Evolutionary conservation across 64 coral and sea anemone genomes (phyloP).

Genomic region (Dendrophyllia cribrosa): DNA sequence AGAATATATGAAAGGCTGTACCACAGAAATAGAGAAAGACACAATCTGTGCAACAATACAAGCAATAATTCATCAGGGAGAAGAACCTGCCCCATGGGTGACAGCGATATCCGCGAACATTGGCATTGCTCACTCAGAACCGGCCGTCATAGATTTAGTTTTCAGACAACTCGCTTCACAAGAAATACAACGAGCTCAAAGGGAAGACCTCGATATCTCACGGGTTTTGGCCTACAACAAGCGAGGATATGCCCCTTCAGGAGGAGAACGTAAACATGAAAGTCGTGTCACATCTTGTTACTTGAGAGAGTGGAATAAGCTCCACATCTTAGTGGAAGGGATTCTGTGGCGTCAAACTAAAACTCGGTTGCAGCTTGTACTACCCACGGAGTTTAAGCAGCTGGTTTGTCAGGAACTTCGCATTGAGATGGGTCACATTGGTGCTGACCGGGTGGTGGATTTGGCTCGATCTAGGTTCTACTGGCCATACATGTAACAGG

Average conservation of each 20-base stretch:
- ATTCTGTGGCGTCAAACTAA: constrained; percentile 30
- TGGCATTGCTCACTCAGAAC: background rate
- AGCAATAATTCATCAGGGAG: constrained; percentile 12
- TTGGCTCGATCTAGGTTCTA: constrained; percentile 7
- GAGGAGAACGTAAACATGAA: constrained; percentile 20
- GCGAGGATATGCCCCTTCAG: background rate
- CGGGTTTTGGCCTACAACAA: background rate
- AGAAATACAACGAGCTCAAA: constrained; percentile 8
- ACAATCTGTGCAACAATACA: constrained; percentile 36
- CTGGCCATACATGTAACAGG: constrained; percentile 17
- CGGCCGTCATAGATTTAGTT: background rate
- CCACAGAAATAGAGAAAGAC: constrained; percentile 17
- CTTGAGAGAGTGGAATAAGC: constrained; percentile 24
- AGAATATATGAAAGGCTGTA: background rate
- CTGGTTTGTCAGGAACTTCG: constrained; percentile 38
- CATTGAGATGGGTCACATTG: constrained; percentile 15
- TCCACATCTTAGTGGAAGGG: constrained; percentile 3
- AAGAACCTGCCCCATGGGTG: constrained; percentile 8
- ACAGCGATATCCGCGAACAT: background rate
- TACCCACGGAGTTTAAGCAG: constrained; percentile 10
- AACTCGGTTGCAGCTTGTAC: constrained; percentile 25
- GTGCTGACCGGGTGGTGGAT: constrained; percentile 4
- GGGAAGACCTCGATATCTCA: constrained; percentile 1
- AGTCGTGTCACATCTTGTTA: constrained; percentile 1
- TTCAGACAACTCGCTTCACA: background rate